A percentile compares a stretch with the other conserved stretches of the same genome.
Conservation (phyloP, 2,888 invertebrate species). For the Tribolium freemani region DNA sequence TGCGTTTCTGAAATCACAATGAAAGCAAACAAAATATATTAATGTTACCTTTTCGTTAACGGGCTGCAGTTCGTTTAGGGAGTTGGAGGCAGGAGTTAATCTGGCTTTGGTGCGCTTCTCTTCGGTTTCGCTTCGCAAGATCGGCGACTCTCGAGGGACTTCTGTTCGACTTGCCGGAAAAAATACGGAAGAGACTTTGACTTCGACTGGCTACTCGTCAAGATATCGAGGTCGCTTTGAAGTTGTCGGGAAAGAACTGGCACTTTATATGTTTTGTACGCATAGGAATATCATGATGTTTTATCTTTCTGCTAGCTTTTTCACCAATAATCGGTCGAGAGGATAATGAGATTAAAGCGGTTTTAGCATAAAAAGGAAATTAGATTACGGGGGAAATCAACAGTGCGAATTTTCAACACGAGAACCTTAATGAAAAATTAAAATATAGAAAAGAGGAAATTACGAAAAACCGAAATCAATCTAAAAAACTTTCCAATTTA, state of each 20-base stretch:
- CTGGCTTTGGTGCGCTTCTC: slow-evolving; percentile 41
- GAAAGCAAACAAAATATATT: slow-evolving; percentile 40
- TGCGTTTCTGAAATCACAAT: slow-evolving; percentile 28
- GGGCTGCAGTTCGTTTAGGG: slow-evolving; percentile 42
- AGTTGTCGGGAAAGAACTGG: slow-evolving; percentile 21
- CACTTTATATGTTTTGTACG: neutral
- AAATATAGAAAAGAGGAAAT: slow-evolving; percentile 9
- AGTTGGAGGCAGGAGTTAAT: slow-evolving; percentile 38
- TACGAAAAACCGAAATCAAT: slow-evolving; percentile 5
- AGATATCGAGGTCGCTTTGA: slow-evolving; percentile 30
- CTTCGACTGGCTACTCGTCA: slow-evolving; percentile 12
- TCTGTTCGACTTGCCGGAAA: slow-evolving; percentile 35
- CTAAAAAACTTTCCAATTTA: slow-evolving; percentile 17
- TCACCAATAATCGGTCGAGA: slow-evolving; percentile 1
- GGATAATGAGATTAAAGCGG: slow-evolving; percentile 5
- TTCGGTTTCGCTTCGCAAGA: slow-evolving; percentile 43
- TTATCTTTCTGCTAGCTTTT: slow-evolving; percentile 8
- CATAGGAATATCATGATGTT: slow-evolving; percentile 17
- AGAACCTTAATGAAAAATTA: slow-evolving; percentile 2
- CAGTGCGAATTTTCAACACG: neutral
- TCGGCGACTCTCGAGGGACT: slow-evolving; percentile 31
- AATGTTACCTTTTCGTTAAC: slow-evolving; percentile 37
- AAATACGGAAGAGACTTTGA: slow-evolving; percentile 31
- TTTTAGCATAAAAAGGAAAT: slow-evolving; percentile 19
- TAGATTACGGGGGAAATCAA: slow-evolving; percentile 8